Percentiles rank a stretch among this genome's conserved stretches.
These are phyloP conservation scores for Hemichromis elongatus DNA, from an alignment of 2,113 vertebrate genomes.

Conservation along the genomic window DNA sequence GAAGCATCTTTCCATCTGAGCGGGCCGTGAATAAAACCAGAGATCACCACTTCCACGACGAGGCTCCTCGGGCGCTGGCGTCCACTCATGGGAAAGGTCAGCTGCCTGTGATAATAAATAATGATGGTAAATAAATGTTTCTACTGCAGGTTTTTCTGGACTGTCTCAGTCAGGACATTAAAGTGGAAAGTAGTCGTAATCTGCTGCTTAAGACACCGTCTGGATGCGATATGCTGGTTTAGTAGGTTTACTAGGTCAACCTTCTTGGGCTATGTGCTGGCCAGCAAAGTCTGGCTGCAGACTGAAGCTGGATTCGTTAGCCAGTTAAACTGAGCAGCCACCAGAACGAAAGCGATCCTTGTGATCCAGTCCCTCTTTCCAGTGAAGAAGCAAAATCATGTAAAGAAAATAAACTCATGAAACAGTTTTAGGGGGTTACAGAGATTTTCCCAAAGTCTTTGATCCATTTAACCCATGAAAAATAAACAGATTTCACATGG, in stretches of 20 bases:
- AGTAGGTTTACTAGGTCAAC: not conserved
- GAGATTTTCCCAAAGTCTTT: not conserved
- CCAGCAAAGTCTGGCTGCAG: not conserved
- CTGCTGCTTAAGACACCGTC: not conserved
- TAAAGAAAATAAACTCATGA: not conserved
- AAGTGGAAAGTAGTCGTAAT: not conserved
- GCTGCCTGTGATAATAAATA: not conserved
- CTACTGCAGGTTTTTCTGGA: not conserved
- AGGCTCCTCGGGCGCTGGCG: not conserved
- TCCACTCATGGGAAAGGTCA: not conserved
- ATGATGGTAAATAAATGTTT: not conserved
- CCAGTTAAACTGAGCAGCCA: not conserved
- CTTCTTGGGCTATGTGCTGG: not conserved
- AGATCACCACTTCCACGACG: not conserved
- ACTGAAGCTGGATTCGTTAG: not conserved
- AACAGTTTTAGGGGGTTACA: not conserved
- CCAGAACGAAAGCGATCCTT: not conserved
- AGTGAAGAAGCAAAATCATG: not conserved
- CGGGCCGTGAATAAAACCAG: slow-evolving; percentile 36
- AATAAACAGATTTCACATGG: not conserved
- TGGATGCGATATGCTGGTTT: not conserved
- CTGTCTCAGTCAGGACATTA: not conserved
- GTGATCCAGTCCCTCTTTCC: not conserved
- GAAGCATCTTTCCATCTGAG: slow-evolving; percentile 36
- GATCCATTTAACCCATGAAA: not conserved